A percentile compares a stretch with the other conserved stretches of the same genome.
phyloP scores from a whole-genome alignment of 2,888 invertebrate genomes.

The Sarcophaga caerulescens region DNA sequence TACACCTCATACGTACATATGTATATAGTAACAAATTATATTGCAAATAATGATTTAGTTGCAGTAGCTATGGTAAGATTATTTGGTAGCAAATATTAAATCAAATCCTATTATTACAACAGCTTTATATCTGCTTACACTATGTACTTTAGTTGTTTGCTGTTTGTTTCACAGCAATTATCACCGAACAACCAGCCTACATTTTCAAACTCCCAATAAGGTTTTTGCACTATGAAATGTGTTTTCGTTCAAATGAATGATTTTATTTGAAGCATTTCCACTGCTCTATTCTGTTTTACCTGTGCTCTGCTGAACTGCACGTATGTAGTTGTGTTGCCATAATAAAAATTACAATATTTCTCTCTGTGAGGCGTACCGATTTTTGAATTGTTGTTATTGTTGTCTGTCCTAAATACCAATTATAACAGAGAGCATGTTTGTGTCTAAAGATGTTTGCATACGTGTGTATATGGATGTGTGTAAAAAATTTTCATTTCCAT shows the following conservation, averaged over 20 bases:
- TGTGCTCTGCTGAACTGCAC: neutral
- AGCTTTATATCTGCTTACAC: too few relatives aligned
- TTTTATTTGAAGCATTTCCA: neutral
- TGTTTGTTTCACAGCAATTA: too few relatives aligned
- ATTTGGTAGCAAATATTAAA: too few relatives aligned
- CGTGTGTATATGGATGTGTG: neutral
- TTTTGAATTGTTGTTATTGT: neutral
- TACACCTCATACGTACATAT: neutral
- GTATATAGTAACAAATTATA: too few relatives aligned
- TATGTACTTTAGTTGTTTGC: too few relatives aligned
- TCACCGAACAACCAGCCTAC: neutral
- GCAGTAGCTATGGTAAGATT: too few relatives aligned
- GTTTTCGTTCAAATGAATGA: constrained; percentile 19
- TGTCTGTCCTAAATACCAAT: constrained; percentile 26
- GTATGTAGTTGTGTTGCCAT: neutral
- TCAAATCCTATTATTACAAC: too few relatives aligned
- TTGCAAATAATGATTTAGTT: neutral
- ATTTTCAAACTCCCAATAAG: neutral
- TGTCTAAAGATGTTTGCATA: neutral
- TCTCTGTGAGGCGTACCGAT: neutral
- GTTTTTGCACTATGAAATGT: constrained; percentile 24
- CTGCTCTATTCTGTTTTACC: constrained; percentile 33
- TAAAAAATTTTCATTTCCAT: constrained; percentile 46
- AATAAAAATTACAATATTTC: neutral
- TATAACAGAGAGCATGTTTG: constrained; percentile 4